These are phyloP conservation scores for Elysia crispata DNA, from an alignment of 2,888 invertebrate species.

Conservation along the genomic window DNA sequence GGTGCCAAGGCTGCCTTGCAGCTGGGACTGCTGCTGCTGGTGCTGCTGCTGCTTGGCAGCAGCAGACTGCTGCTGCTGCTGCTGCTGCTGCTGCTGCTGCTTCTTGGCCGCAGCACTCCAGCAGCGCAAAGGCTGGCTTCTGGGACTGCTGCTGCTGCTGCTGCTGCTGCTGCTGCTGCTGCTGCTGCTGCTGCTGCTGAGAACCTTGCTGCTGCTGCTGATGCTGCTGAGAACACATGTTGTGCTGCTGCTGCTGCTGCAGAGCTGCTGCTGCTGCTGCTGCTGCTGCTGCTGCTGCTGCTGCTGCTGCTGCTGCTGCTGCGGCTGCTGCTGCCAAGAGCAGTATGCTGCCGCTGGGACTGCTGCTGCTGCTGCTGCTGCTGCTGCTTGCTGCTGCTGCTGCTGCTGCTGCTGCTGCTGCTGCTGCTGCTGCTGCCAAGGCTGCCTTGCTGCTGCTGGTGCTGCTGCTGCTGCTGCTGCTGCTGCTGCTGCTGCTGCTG, in stretches of 20 bases:
- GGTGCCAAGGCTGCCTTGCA: background rate
- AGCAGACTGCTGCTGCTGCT: no score
- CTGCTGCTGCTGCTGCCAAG: background rate
- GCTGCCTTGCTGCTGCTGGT: background rate
- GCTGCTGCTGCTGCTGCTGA: conserved; percentile 15
- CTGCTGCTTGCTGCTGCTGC: no score
- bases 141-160: conserved; percentile 14
- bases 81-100: no score
- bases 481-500: background rate
- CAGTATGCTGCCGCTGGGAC: no score
- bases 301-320: background rate
- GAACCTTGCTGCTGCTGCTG: no score
- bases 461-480: background rate
- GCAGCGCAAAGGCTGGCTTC: no score
- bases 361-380: no score
- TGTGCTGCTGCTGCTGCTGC: no score
- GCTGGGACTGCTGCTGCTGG: conserved; percentile 6
- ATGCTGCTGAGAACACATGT: background rate
- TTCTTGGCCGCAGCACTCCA: no score
- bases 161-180: conserved; percentile 16
- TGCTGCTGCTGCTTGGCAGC: conserved; percentile 22
- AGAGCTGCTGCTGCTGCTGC: no score
- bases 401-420: background rate
- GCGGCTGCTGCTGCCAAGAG: no score
- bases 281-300: background rate